Evolutionary conservation across 2,888 invertebrate genomes (phyloP).

Genomic region (Limnephilus marmoratus): DNA sequence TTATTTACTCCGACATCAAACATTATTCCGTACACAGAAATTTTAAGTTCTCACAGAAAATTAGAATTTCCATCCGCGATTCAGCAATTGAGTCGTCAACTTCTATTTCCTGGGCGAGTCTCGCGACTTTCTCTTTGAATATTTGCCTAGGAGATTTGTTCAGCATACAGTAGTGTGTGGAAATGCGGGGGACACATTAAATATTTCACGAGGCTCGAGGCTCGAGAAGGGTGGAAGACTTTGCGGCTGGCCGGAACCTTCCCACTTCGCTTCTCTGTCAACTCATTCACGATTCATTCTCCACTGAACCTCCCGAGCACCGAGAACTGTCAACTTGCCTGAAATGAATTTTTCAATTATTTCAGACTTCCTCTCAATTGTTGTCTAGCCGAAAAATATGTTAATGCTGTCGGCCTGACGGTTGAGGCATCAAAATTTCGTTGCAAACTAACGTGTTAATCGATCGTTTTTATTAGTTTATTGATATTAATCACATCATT

Average conservation of each 20-base stretch:
- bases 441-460: neutral
- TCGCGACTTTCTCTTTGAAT: slow-evolving; percentile 38
- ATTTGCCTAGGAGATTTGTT: slow-evolving; percentile 19
- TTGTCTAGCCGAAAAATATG: neutral
- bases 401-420: neutral
- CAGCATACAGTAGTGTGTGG: slow-evolving; percentile 19
- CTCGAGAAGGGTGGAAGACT: neutral
- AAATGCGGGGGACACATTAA: slow-evolving; percentile 11
- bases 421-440: neutral
- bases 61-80: slow-evolving; percentile 14
- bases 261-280: neutral
- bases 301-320: neutral
- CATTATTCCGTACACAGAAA: neutral
- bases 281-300: slow-evolving; percentile 34
- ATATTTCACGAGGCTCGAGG: slow-evolving; percentile 33
- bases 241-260: neutral
- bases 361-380: neutral
- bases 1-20: neutral
- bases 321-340: slow-evolving; percentile 5
- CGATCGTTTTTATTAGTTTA: too few relatives aligned
- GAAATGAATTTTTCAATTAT: neutral
- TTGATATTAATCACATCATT: too few relatives aligned
- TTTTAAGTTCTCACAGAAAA: neutral
- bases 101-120: neutral
- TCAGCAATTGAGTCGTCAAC: slow-evolving; percentile 34